phyloP scores from a whole-genome alignment of 2,888 invertebrate species.

The Pterobdella sp. region DNA sequence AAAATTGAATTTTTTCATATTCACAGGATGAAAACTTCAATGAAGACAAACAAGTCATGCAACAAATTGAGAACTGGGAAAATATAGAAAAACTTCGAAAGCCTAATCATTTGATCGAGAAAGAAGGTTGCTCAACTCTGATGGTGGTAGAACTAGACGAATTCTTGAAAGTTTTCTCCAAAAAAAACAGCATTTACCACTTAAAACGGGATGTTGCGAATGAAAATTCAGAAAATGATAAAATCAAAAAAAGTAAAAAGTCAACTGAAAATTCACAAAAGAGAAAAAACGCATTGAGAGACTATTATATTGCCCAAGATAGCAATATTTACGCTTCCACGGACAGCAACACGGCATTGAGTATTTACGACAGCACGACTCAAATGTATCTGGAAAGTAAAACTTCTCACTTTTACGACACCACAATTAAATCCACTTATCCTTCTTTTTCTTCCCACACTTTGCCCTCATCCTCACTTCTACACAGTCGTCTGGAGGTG shows the following conservation, averaged over 20 bases:
- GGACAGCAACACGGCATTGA: not conserved
- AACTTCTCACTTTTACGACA: slow-evolving; percentile 1
- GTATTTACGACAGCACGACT: not conserved
- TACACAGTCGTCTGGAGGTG: not conserved
- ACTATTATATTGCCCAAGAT: not conserved
- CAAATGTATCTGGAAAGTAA: not conserved
- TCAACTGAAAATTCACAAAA: too few species aligned
- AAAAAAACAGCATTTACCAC: not conserved
- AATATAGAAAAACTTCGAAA: not conserved
- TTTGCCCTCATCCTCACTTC: not conserved
- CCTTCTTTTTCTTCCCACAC: not conserved
- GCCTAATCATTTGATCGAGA: not conserved
- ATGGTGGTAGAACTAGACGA: not conserved
- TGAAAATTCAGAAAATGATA: too few species aligned
- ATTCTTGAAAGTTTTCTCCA: not conserved
- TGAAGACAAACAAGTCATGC: not conserved
- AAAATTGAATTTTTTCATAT: too few species aligned
- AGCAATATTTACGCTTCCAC: not conserved
- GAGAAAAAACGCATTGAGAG: not conserved
- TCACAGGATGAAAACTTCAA: not conserved
- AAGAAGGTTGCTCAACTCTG: not conserved
- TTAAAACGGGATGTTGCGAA: not conserved
- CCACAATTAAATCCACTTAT: not conserved
- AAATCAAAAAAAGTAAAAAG: too few species aligned
- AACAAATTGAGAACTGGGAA: slow-evolving; percentile 9